Evolutionary conservation across 1,140 invertebrate species (phyloP).

Genomic region (Teleopsis dalmanni): DNA sequence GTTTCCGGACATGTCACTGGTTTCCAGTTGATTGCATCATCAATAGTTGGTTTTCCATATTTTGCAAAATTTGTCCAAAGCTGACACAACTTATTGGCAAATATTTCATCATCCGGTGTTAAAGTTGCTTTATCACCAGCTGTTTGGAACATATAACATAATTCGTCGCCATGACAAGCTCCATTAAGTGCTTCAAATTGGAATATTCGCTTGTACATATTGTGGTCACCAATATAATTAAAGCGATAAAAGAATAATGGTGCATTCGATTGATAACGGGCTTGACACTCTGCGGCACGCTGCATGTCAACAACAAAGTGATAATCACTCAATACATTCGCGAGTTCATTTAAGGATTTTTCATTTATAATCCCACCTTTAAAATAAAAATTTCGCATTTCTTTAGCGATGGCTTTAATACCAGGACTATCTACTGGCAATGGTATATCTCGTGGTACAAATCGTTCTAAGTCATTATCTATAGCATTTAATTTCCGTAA

Average conservation of each 20-base stretch:
- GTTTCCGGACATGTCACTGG: conserved; percentile 17
- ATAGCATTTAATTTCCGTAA: conserved; percentile 21
- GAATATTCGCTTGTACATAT: conserved; percentile 47
- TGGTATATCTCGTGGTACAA: conserved; percentile 19
- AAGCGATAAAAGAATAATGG: conserved; percentile 47
- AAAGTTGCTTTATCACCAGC: conserved; percentile 44
- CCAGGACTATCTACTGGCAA: background rate
- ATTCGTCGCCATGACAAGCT: conserved; percentile 53
- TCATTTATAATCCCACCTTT: conserved; percentile 17
- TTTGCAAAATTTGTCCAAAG: conserved; percentile 61
- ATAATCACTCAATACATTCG: conserved; percentile 29
- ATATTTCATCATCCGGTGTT: conserved; percentile 27
- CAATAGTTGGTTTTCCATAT: conserved; percentile 38
- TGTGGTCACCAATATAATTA: conserved; percentile 48
- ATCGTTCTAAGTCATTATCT: conserved; percentile 25
- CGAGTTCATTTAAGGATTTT: conserved; percentile 21
- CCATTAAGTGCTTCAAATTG: conserved; percentile 44
- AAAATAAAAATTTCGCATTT: conserved; percentile 33
- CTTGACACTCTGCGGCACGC: conserved; percentile 25
- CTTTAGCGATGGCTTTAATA: conserved; percentile 17
- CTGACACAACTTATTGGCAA: conserved; percentile 47
- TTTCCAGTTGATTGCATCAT: conserved; percentile 24
- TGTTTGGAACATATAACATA: conserved; percentile 54
- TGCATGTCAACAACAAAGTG: conserved; percentile 31
- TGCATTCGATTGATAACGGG: conserved; percentile 19